Evolutionary conservation across 2,888 invertebrate genomes (phyloP).

Genomic region (Cynaeus angustus): DNA sequence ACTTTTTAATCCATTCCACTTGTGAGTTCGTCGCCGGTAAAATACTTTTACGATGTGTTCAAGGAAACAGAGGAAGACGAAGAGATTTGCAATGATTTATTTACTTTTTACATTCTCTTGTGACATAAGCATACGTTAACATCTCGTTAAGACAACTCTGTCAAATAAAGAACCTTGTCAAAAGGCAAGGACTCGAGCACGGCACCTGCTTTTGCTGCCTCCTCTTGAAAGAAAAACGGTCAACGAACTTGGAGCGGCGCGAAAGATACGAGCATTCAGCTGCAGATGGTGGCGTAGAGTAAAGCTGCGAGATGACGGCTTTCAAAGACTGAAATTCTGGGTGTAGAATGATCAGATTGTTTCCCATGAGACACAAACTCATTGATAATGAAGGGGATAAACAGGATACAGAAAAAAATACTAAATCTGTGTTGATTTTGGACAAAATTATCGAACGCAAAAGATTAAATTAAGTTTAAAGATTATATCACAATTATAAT

Average conservation of each 20-base stretch:
- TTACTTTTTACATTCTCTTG: slow-evolving; percentile 46
- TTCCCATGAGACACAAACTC: too few relatives aligned
- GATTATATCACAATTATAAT: too few relatives aligned
- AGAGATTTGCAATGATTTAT: slow-evolving; percentile 44
- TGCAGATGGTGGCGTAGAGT: slow-evolving; percentile 10
- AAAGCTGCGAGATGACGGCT: slow-evolving; percentile 6
- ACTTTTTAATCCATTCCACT: slow-evolving; percentile 47
- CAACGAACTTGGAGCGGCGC: slow-evolving; percentile 42
- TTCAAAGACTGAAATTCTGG: neutral
- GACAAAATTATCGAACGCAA: too few relatives aligned
- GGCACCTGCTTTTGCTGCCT: slow-evolving; percentile 42
- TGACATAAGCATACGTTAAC: slow-evolving; percentile 49
- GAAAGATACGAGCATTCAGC: slow-evolving; percentile 11
- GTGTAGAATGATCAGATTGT: too few relatives aligned
- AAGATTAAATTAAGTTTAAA: too few relatives aligned
- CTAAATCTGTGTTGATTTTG: too few relatives aligned
- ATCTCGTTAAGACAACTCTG: slow-evolving; percentile 45
- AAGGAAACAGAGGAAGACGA: slow-evolving; percentile 28
- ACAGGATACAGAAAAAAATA: too few relatives aligned
- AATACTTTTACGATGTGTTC: slow-evolving; percentile 28
- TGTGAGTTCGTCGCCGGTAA: slow-evolving; percentile 38
- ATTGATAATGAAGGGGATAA: too few relatives aligned
- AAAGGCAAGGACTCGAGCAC: slow-evolving; percentile 47
- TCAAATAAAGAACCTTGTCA: slow-evolving; percentile 50
- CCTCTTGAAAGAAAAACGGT: slow-evolving; percentile 40